Conservation (phyloP, 2,888 invertebrate species). For the Drosophila dives region DNA sequence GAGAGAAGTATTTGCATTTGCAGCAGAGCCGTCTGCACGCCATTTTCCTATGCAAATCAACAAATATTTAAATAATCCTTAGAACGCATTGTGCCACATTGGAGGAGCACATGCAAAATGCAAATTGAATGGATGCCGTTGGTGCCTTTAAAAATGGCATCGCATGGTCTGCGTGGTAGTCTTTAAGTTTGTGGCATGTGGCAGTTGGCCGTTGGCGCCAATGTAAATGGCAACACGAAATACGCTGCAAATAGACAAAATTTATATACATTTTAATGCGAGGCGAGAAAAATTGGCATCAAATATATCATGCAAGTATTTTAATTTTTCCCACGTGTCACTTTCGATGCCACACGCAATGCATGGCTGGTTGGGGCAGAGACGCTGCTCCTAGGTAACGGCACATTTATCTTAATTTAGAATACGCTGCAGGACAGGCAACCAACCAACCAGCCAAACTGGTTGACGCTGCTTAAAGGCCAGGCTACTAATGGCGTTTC, state of each 20-base stretch:
- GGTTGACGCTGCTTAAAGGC: slow-evolving; percentile 54
- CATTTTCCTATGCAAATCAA: slow-evolving; percentile 39
- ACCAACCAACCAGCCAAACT: slow-evolving; percentile 31
- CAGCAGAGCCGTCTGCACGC: slow-evolving; percentile 17
- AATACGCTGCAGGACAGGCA: slow-evolving; percentile 32
- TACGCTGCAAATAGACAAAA: slow-evolving; percentile 66
- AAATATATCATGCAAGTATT: slow-evolving; percentile 68
- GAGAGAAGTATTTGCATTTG: slow-evolving; percentile 3
- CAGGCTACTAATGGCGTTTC: slow-evolving; percentile 57
- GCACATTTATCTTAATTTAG: slow-evolving; percentile 75
- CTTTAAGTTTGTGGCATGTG: slow-evolving; percentile 11
- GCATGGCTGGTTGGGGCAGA: background rate
- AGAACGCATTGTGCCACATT: slow-evolving; percentile 33
- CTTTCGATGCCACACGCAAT: slow-evolving; percentile 22
- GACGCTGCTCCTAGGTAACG: slow-evolving; percentile 19
- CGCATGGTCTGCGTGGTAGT: background rate
- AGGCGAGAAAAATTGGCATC: slow-evolving; percentile 61
- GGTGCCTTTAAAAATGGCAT: slow-evolving; percentile 25
- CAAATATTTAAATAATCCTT: slow-evolving; percentile 65
- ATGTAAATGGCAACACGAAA: slow-evolving; percentile 61
- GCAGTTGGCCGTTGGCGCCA: slow-evolving; percentile 6
- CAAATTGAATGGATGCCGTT: slow-evolving; percentile 51
- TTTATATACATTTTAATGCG: slow-evolving; percentile 56
- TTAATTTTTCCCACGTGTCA: slow-evolving; percentile 58
- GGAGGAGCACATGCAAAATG: slow-evolving; percentile 47